Percentiles rank a stretch among this genome's conserved stretches.
Conservation (phyloP, 1,140 invertebrate species). For the Bathynomus jamesi region DNA sequence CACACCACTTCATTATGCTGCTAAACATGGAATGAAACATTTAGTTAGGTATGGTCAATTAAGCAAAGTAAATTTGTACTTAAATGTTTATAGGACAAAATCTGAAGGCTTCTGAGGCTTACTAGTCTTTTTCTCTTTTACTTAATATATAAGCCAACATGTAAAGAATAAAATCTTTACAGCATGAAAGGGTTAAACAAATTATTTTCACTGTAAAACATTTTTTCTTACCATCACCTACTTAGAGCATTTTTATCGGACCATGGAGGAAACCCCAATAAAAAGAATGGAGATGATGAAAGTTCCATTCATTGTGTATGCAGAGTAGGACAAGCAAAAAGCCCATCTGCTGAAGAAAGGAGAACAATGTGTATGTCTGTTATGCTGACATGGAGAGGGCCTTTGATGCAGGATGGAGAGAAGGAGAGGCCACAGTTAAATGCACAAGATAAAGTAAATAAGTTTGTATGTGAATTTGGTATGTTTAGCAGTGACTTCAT, state of each 20-base stretch:
- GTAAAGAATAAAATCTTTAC: no score
- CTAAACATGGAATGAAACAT: slow-evolving; percentile 60
- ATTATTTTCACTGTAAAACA: no score
- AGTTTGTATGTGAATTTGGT: no score
- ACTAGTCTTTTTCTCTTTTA: no score
- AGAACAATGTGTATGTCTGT: slow-evolving; percentile 53
- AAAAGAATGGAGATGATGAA: slow-evolving; percentile 57
- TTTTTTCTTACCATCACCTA: slow-evolving; percentile 9
- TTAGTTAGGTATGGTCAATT: slow-evolving; percentile 49
- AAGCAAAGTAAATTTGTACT: no score
- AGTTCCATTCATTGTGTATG: slow-evolving; percentile 57
- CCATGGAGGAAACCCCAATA: slow-evolving; percentile 60
- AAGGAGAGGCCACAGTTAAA: slow-evolving; percentile 53
- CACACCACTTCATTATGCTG: slow-evolving; percentile 59
- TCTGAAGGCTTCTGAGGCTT: no score
- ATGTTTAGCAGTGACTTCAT: no score
- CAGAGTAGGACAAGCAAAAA: slow-evolving; percentile 54
- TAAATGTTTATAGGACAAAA: no score
- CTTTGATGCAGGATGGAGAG: slow-evolving; percentile 48
- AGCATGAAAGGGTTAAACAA: no score
- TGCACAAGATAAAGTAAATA: slow-evolving; percentile 53
- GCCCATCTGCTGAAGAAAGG: slow-evolving; percentile 52
- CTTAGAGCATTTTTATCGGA: slow-evolving; percentile 58
- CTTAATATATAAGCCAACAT: no score
- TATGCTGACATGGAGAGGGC: slow-evolving; percentile 57